Conservation (phyloP, 1,140 invertebrate genomes). For the Brachystomella parvula region DNA sequence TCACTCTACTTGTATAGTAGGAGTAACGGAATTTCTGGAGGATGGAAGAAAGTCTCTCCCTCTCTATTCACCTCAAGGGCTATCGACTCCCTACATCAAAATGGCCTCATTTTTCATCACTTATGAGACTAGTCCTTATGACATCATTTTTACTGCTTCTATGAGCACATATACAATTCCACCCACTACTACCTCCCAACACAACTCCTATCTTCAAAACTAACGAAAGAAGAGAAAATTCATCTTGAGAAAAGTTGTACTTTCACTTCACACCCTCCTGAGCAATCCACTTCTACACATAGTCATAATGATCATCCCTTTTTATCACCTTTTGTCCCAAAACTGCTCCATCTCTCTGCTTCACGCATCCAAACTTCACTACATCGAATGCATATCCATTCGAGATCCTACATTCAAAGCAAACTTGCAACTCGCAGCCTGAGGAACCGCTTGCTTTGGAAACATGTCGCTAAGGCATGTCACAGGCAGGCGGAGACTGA, state of each 20-base stretch:
- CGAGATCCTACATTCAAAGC: no score
- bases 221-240: not conserved
- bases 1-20: not conserved
- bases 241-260: constrained; percentile 10
- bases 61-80: not conserved
- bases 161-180: constrained; percentile 6
- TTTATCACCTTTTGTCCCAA: not conserved
- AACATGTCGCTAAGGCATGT: no score
- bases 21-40: not conserved
- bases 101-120: constrained; percentile 15
- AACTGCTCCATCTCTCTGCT: not conserved
- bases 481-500: no score
- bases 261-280: not conserved
- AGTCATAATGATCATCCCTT: constrained; percentile 2
- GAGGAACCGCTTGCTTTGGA: no score
- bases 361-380: no score
- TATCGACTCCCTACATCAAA: constrained; percentile 1
- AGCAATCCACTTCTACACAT: not conserved
- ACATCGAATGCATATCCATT: no score
- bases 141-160: constrained; percentile 4
- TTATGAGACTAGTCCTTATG: constrained; percentile 6
- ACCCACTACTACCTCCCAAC: not conserved
- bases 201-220: no score
- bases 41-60: not conserved
- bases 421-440: no score